phyloP scores from a whole-genome alignment of 2,797 vertebrate genomes.

The Trichosurus vulpecula region DNA sequence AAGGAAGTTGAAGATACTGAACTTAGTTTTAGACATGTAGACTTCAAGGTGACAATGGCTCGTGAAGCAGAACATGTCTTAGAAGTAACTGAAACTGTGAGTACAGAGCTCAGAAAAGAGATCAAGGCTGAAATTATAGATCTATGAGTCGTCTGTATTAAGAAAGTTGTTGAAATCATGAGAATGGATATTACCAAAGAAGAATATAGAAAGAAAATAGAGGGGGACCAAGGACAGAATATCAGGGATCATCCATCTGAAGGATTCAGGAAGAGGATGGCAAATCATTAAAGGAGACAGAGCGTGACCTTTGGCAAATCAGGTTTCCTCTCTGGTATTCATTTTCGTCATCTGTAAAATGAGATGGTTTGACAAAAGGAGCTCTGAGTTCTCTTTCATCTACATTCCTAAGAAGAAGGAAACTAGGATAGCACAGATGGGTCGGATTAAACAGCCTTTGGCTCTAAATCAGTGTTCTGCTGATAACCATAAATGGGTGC shows the following conservation, averaged over 20 bases:
- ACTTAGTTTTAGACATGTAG: background rate
- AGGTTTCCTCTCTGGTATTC: background rate
- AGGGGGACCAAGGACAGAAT: background rate
- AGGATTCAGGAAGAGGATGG: background rate
- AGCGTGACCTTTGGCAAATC: background rate
- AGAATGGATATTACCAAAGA: background rate
- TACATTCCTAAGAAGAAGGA: background rate
- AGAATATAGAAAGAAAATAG: background rate
- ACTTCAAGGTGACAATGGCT: background rate
- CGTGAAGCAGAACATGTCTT: background rate
- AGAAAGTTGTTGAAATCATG: background rate
- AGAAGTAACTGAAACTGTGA: background rate
- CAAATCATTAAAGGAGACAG: background rate
- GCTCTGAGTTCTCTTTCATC: background rate
- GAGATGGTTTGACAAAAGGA: background rate
- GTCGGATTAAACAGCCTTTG: background rate
- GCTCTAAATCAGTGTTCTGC: background rate
- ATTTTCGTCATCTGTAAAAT: background rate
- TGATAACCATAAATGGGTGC: background rate
- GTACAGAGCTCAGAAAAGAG: background rate
- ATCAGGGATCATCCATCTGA: background rate
- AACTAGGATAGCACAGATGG: background rate
- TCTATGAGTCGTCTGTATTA: background rate
- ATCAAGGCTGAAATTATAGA: background rate
- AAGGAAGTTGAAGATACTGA: background rate